phyloP scores from a whole-genome alignment of 2,888 invertebrate genomes.

The Mechanitis mazaeus region DNA sequence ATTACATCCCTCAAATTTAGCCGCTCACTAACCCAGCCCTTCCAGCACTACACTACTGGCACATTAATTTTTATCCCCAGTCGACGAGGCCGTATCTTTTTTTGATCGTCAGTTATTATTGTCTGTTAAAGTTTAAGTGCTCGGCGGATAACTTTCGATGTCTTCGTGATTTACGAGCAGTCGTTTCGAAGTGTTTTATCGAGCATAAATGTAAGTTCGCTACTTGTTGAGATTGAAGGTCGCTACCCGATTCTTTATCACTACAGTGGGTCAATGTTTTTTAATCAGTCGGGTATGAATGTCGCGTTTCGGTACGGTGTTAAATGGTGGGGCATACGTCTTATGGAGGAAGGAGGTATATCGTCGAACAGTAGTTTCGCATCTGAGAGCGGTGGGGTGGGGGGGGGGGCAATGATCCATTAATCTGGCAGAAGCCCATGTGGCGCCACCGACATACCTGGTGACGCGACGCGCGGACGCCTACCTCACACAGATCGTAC shows the following conservation, averaged over 20 bases:
- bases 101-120: conserved; percentile 73
- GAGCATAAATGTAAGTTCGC: conserved; percentile 73
- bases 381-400: conserved; percentile 61
- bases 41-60: conserved; percentile 56
- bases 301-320: conserved; percentile 40
- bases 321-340: conserved; percentile 61
- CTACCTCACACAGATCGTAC: conserved; percentile 65
- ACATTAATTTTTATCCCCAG: conserved; percentile 70
- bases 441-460: conserved; percentile 81
- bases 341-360: conserved; percentile 57
- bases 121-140: conserved; percentile 76
- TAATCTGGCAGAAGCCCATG: conserved; percentile 88
- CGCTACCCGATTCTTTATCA: conserved; percentile 48
- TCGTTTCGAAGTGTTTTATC: conserved; percentile 74
- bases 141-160: conserved; percentile 73
- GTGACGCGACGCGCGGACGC: conserved; percentile 73
- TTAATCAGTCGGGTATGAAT: conserved; percentile 31
- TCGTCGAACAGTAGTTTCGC: conserved; percentile 69
- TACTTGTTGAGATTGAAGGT: conserved; percentile 74
- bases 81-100: conserved; percentile 58
- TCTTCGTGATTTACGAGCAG: conserved; percentile 71
- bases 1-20: conserved; percentile 75
- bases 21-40: conserved; percentile 71
- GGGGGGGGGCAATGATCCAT: conserved; percentile 89
- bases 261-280: conserved; percentile 53